Conservation (phyloP, 1,140 invertebrate species). For the Drosophila saltans region DNA sequence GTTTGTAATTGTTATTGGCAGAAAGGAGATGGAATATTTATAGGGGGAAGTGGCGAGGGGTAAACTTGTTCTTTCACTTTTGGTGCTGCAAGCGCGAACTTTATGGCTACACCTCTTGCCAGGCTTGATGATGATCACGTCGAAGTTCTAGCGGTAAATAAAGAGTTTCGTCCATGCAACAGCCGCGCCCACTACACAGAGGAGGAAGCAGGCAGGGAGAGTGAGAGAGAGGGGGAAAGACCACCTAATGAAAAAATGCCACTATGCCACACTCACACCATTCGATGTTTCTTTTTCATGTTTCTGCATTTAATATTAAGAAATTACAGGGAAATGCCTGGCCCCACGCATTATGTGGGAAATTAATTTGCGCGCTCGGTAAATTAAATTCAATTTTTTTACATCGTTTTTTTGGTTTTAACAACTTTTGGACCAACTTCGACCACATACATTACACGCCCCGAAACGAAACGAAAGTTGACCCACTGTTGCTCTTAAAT, state of each 20-base stretch:
- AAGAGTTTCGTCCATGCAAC: slow-evolving; percentile 59
- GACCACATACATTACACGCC: slow-evolving; percentile 34
- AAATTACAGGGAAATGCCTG: slow-evolving; percentile 58
- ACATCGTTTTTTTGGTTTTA: slow-evolving; percentile 30
- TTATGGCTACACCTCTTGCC: slow-evolving; percentile 77
- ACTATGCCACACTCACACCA: slow-evolving; percentile 4
- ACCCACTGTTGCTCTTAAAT: slow-evolving; percentile 57
- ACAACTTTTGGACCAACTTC: slow-evolving; percentile 31
- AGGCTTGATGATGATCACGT: slow-evolving; percentile 62
- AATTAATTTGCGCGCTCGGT: slow-evolving; percentile 65
- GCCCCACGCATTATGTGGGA: slow-evolving; percentile 68
- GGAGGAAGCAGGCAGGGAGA: neutral
- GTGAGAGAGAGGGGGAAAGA: slow-evolving; percentile 40
- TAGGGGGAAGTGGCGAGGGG: neutral
- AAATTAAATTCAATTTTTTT: slow-evolving; percentile 69
- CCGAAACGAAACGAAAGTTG: slow-evolving; percentile 72
- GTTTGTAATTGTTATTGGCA: slow-evolving; percentile 61
- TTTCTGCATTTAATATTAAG: slow-evolving; percentile 73
- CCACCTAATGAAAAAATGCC: slow-evolving; percentile 71
- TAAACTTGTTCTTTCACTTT: slow-evolving; percentile 78
- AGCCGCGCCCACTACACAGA: slow-evolving; percentile 49
- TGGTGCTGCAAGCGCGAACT: slow-evolving; percentile 76
- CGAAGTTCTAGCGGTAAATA: slow-evolving; percentile 74
- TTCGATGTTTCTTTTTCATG: slow-evolving; percentile 13
- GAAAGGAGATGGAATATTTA: slow-evolving; percentile 3